Conservation (phyloP, 2,113 vertebrate species). For the Diglossa brunneiventris region DNA sequence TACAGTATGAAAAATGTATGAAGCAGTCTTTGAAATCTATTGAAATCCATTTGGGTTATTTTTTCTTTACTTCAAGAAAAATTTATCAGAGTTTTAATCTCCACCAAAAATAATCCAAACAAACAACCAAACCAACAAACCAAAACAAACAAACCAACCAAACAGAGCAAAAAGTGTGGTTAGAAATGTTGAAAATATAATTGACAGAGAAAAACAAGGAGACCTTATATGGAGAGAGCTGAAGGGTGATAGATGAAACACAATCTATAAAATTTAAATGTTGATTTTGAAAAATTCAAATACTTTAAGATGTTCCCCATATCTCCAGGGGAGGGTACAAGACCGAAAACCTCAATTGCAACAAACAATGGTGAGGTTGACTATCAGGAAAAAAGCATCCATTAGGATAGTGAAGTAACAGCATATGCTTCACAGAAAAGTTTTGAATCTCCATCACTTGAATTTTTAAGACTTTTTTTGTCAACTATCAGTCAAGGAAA, state of each 20-base stretch:
- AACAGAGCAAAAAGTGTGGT: neutral
- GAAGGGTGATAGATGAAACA: neutral
- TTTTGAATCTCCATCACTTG: neutral
- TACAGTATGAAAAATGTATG: neutral
- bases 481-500: neutral
- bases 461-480: neutral
- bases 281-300: neutral
- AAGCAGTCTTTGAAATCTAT: neutral
- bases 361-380: neutral
- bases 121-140: neutral
- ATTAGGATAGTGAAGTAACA: neutral
- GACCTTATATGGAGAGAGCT: neutral
- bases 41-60: neutral
- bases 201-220: neutral
- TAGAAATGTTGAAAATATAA: neutral
- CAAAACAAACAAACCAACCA: neutral
- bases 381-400: neutral
- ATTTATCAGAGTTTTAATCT: neutral
- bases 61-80: neutral
- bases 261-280: neutral
- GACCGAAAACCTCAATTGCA: neutral
- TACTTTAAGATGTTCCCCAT: neutral
- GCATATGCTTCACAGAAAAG: rapidly evolving
- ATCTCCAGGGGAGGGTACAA: neutral
- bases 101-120: neutral